These are phyloP conservation scores for Eira barbara DNA, from an alignment of 2,113 vertebrate species.

Conservation along the genomic window DNA sequence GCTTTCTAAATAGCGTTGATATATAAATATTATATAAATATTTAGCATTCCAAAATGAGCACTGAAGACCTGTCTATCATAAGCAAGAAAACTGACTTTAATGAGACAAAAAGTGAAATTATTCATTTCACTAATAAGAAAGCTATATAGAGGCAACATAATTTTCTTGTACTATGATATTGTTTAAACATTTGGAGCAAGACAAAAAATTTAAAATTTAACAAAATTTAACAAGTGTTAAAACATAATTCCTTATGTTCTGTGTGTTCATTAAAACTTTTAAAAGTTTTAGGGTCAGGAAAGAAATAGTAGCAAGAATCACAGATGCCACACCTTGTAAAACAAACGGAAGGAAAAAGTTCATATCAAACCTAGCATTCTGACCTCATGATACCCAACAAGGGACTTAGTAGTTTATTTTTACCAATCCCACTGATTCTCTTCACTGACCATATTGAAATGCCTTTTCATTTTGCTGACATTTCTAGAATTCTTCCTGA, in stretches of 20 bases:
- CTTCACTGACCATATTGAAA: background rate
- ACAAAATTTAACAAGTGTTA: background rate
- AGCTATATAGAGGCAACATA: background rate
- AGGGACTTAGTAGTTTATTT: background rate
- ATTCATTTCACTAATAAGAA: conserved; percentile 17
- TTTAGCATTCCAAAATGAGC: background rate
- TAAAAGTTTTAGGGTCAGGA: background rate
- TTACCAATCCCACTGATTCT: background rate
- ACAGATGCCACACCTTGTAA: background rate
- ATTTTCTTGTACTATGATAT: background rate
- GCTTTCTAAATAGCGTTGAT: background rate
- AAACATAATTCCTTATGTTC: conserved; percentile 4
- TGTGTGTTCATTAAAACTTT: background rate
- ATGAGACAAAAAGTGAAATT: conserved; percentile 14
- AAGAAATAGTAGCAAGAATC: background rate
- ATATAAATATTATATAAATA: background rate
- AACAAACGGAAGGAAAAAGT: background rate
- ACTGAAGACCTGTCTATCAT: background rate
- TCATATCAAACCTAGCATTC: background rate
- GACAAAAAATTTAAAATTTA: background rate
- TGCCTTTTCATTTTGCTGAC: background rate
- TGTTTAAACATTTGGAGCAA: background rate
- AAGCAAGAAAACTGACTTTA: background rate
- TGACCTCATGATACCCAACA: background rate
- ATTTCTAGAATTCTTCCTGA: conserved; percentile 9